phyloP scores from a whole-genome alignment of 2,888 invertebrate species.

The Lasioglossum zephyrum region DNA sequence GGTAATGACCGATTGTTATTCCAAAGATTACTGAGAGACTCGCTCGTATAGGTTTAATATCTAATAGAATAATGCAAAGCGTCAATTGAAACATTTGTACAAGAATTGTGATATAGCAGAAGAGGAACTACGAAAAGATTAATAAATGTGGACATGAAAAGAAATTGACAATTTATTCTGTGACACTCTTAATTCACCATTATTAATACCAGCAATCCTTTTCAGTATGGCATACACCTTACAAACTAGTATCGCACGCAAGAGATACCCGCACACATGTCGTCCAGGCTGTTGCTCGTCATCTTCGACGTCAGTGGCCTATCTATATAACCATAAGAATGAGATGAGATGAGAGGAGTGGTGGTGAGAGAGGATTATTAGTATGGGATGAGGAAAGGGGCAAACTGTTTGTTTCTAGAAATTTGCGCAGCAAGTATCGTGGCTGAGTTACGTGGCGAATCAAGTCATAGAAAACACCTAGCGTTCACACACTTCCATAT shows the following conservation, averaged over 20 bases:
- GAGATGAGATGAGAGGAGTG: conserved; percentile 36
- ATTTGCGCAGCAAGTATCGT: conserved; percentile 60
- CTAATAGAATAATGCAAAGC: conserved; percentile 23
- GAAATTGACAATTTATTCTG: conserved; percentile 46
- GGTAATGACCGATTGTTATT: background rate
- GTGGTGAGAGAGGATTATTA: conserved; percentile 66
- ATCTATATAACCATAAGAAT: conserved; percentile 54
- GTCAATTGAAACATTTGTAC: conserved; percentile 69
- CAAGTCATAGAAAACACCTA: conserved; percentile 58
- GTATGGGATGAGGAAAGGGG: conserved; percentile 56
- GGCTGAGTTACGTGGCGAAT: conserved; percentile 54
- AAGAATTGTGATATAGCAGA: conserved; percentile 58
- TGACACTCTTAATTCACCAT: conserved; percentile 60
- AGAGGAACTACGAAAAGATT: conserved; percentile 49
- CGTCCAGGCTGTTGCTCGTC: conserved; percentile 62
- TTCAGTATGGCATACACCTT: conserved; percentile 79
- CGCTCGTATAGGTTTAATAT: conserved; percentile 23
- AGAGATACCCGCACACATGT: conserved; percentile 53
- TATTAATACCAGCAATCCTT: conserved; percentile 81
- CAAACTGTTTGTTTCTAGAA: conserved; percentile 77
- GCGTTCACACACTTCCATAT: conserved; percentile 72
- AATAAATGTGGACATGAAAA: conserved; percentile 71
- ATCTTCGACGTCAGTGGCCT: conserved; percentile 56
- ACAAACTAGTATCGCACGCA: conserved; percentile 70
- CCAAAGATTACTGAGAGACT: conserved; percentile 6